phyloP scores from a whole-genome alignment of 2,113 vertebrate species.

The Pithys albifrons region DNA sequence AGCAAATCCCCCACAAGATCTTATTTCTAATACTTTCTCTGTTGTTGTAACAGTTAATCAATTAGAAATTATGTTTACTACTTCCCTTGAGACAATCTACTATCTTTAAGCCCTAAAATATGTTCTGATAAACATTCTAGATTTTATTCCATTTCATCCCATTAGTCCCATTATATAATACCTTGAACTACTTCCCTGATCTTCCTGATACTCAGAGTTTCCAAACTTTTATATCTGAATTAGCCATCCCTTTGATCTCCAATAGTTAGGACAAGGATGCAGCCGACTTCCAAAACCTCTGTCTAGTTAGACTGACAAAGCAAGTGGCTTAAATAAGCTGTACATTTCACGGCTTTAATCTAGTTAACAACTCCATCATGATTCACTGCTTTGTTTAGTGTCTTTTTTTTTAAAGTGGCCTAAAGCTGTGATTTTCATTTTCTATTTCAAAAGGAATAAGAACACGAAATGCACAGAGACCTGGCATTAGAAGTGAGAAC shows the following conservation, averaged over 20 bases:
- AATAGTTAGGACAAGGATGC: background rate
- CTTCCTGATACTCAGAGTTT: background rate
- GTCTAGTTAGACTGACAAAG: background rate
- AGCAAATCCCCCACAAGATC: rapidly evolving
- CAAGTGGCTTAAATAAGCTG: background rate
- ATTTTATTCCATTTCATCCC: conserved; percentile 1
- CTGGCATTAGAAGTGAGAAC: background rate
- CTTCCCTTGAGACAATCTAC: background rate
- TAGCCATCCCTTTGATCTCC: background rate
- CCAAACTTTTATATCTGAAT: background rate
- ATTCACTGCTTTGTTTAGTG: background rate
- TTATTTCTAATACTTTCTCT: background rate
- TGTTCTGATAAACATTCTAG: background rate
- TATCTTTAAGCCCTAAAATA: background rate
- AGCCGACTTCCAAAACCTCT: background rate
- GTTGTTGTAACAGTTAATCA: background rate
- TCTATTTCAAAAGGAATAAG: background rate
- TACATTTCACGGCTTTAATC: background rate
- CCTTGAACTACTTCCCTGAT: background rate
- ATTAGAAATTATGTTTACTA: background rate
- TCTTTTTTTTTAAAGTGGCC: background rate
- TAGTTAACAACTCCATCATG: background rate
- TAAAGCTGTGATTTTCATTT: background rate
- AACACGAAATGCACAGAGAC: background rate
- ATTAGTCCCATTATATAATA: background rate